These are phyloP conservation scores for Arge pagana DNA, from an alignment of 2,888 invertebrate species.

Conservation along the genomic window DNA sequence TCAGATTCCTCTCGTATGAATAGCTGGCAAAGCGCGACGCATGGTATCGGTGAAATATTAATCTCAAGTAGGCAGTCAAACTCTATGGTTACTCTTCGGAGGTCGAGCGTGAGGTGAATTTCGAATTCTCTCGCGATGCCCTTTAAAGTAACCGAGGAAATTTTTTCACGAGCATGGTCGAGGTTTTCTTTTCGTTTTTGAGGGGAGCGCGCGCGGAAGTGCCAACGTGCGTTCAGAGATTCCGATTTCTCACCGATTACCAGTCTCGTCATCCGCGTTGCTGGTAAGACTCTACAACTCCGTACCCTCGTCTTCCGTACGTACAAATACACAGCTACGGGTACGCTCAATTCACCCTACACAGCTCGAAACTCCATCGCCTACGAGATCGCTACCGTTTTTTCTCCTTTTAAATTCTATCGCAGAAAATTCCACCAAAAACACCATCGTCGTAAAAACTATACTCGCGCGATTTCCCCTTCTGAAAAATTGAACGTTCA, in stretches of 20 bases:
- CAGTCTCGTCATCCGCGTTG: slow-evolving; percentile 1
- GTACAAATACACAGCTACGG: no score
- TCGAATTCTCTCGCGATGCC: no score
- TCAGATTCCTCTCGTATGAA: no score
- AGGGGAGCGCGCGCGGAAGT: neutral
- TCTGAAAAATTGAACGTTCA: no score
- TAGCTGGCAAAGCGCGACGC: no score
- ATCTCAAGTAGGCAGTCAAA: neutral
- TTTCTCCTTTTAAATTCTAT: no score
- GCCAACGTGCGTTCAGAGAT: neutral
- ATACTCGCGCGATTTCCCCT: no score
- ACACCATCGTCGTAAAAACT: no score
- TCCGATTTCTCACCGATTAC: slow-evolving; percentile 12
- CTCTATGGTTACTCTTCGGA: slow-evolving; percentile 7
- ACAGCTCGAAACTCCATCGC: slow-evolving; percentile 6
- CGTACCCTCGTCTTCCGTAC: no score
- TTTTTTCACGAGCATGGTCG: slow-evolving; percentile 5
- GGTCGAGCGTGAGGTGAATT: slow-evolving; percentile 17
- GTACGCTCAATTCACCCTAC: neutral
- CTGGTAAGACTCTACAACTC: neutral
- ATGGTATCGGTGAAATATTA: slow-evolving; percentile 10
- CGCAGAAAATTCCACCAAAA: no score
- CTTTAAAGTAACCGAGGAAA: no score
- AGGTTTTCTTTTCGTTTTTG: slow-evolving; percentile 3
- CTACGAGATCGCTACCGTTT: neutral